Evolutionary conservation across 2,888 invertebrate species (phyloP).

Genomic region (Microplitis manilae): DNA sequence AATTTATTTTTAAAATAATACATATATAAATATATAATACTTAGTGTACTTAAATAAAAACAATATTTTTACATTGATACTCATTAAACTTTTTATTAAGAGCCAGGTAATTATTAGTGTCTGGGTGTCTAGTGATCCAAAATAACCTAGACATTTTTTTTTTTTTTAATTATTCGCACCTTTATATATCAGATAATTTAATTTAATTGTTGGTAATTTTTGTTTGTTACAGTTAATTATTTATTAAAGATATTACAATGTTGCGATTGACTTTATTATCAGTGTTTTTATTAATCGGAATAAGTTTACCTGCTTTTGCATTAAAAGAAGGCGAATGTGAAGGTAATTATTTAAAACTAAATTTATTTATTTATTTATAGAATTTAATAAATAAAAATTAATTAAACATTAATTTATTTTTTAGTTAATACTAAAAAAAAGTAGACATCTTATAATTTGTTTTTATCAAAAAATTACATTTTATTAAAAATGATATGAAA

Average conservation of each 20-base stretch:
- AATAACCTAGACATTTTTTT: too few relatives aligned
- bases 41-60: too few relatives aligned
- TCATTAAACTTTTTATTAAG: too few relatives aligned
- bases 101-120: too few relatives aligned
- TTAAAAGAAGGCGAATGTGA: conserved; percentile 88
- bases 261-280: conserved; percentile 64
- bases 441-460: background rate
- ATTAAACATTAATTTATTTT: background rate
- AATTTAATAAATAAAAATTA: background rate
- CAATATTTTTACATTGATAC: too few relatives aligned
- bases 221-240: conserved; percentile 39
- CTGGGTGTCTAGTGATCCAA: too few relatives aligned
- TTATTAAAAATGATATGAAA: too few relatives aligned
- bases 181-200: conserved; percentile 34
- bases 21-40: background rate
- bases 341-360: conserved; percentile 72
- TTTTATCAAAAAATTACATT: too few relatives aligned
- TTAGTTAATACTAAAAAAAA: background rate
- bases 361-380: background rate
- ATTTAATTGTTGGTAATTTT: conserved; percentile 15
- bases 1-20: conserved; percentile 19
- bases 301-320: conserved; percentile 71
- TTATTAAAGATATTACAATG: conserved; percentile 50
- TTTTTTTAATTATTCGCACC: too few relatives aligned
- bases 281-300: conserved; percentile 69